Percentiles rank a stretch among this genome's conserved stretches.
These are phyloP conservation scores for Vandiemenella viatica DNA, from an alignment of 2,888 invertebrate genomes.

Conservation along the genomic window DNA sequence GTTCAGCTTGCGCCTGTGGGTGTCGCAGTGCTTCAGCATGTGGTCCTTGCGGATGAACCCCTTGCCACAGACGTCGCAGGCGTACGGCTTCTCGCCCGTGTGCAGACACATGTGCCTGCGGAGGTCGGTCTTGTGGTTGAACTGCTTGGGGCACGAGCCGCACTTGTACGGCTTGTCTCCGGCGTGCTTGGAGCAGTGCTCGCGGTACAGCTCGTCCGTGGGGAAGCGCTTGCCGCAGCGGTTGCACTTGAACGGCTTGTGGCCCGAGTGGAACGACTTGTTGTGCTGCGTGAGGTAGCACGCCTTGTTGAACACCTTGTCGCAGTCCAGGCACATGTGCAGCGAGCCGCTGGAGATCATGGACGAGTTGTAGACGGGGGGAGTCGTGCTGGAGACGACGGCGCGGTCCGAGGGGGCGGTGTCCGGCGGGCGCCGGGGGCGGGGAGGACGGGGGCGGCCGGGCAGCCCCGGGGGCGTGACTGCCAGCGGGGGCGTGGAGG, in stretches of 20 bases:
- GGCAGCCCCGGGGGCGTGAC: constrained; percentile 8
- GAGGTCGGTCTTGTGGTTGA: constrained; percentile 81
- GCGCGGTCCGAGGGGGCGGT: background rate
- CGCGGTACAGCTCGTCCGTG: constrained; percentile 50
- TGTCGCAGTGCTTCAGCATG: constrained; percentile 74
- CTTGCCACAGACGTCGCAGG: constrained; percentile 67
- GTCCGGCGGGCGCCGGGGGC: constrained; percentile 18
- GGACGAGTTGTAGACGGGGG: constrained; percentile 6
- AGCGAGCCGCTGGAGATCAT: constrained; percentile 13
- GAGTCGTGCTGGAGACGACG: constrained; percentile 1
- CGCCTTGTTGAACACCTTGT: constrained; percentile 69
- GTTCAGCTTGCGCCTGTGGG: constrained; percentile 48
- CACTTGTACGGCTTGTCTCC: constrained; percentile 79
- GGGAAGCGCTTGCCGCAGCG: constrained; percentile 76
- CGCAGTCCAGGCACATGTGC: constrained; percentile 51
- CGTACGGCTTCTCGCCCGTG: constrained; percentile 70
- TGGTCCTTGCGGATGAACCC: constrained; percentile 84
- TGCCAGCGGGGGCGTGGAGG: constrained; percentile 6
- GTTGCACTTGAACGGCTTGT: constrained; percentile 70
- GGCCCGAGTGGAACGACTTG: constrained; percentile 75
- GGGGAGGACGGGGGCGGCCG: constrained; percentile 12
- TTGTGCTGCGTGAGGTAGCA: constrained; percentile 85
- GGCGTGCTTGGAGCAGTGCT: constrained; percentile 62
- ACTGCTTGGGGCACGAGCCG: constrained; percentile 69
- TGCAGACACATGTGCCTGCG: constrained; percentile 75